phyloP scores from a whole-genome alignment of 2,113 vertebrate species.

The Toxotes jaculatrix region DNA sequence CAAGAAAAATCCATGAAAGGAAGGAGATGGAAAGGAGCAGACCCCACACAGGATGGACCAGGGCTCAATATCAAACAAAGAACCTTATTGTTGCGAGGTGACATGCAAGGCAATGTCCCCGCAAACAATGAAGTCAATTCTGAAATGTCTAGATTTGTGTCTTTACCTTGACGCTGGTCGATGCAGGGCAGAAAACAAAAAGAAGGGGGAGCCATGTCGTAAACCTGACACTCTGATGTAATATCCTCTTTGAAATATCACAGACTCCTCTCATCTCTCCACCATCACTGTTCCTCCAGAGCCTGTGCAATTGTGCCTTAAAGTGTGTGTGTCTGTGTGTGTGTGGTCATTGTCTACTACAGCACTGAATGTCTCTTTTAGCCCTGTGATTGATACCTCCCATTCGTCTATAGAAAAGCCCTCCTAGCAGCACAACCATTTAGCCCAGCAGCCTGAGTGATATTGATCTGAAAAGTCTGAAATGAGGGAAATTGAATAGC shows the following conservation, averaged over 20 bases:
- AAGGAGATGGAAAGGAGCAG: not conserved
- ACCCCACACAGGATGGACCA: not conserved
- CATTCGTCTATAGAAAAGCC: constrained; percentile 58
- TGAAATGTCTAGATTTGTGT: constrained; percentile 26
- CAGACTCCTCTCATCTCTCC: not conserved
- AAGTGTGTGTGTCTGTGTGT: constrained; percentile 21
- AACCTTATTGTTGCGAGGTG: not conserved
- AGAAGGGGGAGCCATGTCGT: not conserved
- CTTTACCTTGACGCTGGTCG: constrained; percentile 18
- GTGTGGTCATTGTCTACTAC: constrained; percentile 33
- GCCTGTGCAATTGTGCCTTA: not conserved
- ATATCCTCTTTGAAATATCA: constrained; percentile 39
- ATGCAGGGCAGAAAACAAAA: not conserved
- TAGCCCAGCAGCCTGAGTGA: constrained; percentile 59
- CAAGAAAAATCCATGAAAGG: not conserved
- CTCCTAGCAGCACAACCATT: constrained; percentile 47
- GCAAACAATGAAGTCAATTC: constrained; percentile 6
- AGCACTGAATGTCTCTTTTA: constrained; percentile 58
- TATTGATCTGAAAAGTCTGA: constrained; percentile 75
- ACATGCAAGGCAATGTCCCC: not conserved
- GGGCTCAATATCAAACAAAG: not conserved
- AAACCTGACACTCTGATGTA: constrained; percentile 47
- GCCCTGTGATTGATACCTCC: constrained; percentile 69
- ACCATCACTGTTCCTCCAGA: not conserved
- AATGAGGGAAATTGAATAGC: constrained; percentile 74